phyloP scores from a whole-genome alignment of 2,888 invertebrate species.

The Apoda limacodes region DNA sequence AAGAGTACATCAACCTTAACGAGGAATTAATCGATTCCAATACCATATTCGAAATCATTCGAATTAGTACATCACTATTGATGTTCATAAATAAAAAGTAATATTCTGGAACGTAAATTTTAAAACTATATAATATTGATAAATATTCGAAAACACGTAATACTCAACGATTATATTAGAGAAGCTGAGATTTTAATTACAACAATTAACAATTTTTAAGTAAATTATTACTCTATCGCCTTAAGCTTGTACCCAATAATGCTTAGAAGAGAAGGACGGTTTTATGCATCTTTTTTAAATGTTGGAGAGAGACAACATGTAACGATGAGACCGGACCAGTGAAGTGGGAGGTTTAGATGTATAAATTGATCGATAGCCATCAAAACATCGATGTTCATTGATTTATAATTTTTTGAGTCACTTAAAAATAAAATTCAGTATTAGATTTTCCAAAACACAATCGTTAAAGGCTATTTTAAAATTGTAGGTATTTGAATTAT shows the following conservation, averaged over 20 bases:
- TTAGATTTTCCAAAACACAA: too few species aligned
- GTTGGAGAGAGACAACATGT: constrained; percentile 23
- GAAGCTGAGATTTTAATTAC: constrained; percentile 48
- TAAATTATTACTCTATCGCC: constrained; percentile 58
- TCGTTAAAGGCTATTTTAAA: too few species aligned
- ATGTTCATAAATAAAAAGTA: constrained; percentile 34
- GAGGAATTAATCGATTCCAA: constrained; percentile 45
- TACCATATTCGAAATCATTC: constrained; percentile 19
- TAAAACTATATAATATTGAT: too few species aligned
- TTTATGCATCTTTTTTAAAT: constrained; percentile 1
- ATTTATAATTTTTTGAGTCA: too few species aligned
- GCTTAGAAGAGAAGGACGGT: constrained; percentile 21
- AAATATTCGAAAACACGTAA: too few species aligned
- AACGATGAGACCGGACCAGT: too few species aligned
- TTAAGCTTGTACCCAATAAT: constrained; percentile 40
- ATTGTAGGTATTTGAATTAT: too few species aligned
- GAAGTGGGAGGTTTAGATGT: constrained; percentile 23
- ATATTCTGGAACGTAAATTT: too few species aligned
- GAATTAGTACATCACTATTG: constrained; percentile 19
- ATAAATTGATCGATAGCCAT: constrained; percentile 47
- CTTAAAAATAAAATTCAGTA: too few species aligned
- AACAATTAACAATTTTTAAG: constrained; percentile 55
- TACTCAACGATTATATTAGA: constrained; percentile 40
- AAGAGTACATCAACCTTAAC: constrained; percentile 33
- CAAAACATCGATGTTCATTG: constrained; percentile 44